Evolutionary conservation across 1,140 invertebrate species (phyloP), one percentile per base, ranked within the genome.

Genomic region (Branchinecta lindahli): DNA sequence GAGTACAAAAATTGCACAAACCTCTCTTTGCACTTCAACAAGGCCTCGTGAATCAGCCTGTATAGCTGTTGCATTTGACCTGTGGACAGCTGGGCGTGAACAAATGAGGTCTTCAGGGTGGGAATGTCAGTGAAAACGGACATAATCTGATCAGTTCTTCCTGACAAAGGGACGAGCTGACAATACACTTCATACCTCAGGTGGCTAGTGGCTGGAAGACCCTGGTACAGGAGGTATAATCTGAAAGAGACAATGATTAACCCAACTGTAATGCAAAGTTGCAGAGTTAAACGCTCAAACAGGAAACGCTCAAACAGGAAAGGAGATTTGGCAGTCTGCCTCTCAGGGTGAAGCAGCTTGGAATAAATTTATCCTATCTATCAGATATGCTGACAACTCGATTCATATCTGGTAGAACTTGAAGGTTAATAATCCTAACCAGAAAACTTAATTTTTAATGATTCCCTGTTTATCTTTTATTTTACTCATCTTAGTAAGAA

Each of bases 51-150:
- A 45, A 97, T 79, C 44, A 92, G 81, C 74, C 94, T 85, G 71
- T 95, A 87, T 0, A 97, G 79, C 76, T 94, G 94, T 77, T 96
- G 94, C 83, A 93, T 87, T 79, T 96, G 93, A 78, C 94, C 91
- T 76, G 87, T 89, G 1, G 89, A 89, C 20, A 72, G 44, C 72
- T 83, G 84, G 1, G 84, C 82, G 5, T 33, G 33, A 33, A 33
- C 5, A 77, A 94, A 91, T 80, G 92, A 92, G 73, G 86, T 85
- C 77, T 91, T 92, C 15, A 96, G 79, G 78, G 88, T 85, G 46
- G 90, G 88, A 12, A 90, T 84, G 72, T 88, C 86, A 68, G 84
- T 85, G 75, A 88, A 93, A 8, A 96, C 88, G 71, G 88, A 85
- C 72, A 84, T 82, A 0, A 96, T 86, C 75, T 90, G 87, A 72